Evolutionary conservation across 2,113 vertebrate genomes (phyloP).

Genomic region (Tenebrosternarchus preto): DNA sequence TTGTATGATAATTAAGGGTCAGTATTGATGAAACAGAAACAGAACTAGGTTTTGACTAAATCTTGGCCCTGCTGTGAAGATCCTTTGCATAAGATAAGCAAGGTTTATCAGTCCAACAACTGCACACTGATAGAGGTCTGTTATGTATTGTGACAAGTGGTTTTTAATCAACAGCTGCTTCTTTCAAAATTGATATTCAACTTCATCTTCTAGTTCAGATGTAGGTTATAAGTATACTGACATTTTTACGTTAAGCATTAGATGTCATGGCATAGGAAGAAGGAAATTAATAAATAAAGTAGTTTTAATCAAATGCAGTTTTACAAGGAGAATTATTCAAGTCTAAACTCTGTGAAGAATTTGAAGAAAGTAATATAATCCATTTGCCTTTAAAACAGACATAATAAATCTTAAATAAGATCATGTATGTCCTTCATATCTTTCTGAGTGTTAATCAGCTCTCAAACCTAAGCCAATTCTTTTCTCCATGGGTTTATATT

Average conservation of each 20-base stretch:
- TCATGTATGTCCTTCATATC: slow-evolving; percentile 1
- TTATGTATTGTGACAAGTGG: not conserved
- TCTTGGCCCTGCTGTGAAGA: no score
- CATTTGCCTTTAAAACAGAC: slow-evolving; percentile 14
- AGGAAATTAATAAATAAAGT: slow-evolving; percentile 34
- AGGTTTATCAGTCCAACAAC: not conserved
- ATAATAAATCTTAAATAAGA: slow-evolving; percentile 26
- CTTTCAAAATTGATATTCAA: not conserved
- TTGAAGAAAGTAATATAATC: slow-evolving; percentile 18
- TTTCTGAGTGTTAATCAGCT: slow-evolving; percentile 18
- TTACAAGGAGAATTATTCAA: slow-evolving; percentile 35
- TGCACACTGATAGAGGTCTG: not conserved
- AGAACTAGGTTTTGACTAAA: no score
- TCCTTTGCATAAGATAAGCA: no score
- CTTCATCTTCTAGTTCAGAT: not conserved
- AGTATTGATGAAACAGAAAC: not conserved
- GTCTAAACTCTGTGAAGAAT: slow-evolving; percentile 27
- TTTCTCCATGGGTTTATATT: no score
- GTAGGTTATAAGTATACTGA: not conserved
- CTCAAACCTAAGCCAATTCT: not conserved
- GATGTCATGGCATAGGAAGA: not conserved
- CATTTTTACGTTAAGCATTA: not conserved
- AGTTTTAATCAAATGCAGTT: slow-evolving; percentile 15
- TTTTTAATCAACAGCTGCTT: not conserved
- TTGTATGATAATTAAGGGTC: not conserved